A percentile compares a stretch with the other conserved stretches of the same genome.
Conservation (phyloP, 2,888 invertebrate species). For the Trichacis sp. region DNA sequence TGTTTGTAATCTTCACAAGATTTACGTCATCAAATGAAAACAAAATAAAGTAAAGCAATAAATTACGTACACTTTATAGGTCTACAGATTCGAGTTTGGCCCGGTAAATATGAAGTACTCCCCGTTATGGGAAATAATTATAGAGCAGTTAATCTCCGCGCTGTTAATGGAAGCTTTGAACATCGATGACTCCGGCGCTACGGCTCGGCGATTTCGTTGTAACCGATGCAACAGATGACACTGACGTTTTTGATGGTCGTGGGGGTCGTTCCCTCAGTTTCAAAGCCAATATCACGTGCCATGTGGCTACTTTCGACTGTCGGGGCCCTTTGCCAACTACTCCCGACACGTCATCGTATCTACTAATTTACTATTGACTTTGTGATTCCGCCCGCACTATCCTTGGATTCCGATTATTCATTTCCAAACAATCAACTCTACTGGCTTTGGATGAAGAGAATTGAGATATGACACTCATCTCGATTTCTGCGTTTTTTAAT, state of each 20-base stretch:
- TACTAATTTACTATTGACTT: conserved; percentile 29
- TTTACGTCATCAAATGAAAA: conserved; percentile 5
- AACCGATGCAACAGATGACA: conserved; percentile 45
- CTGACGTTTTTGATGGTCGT: conserved; percentile 30
- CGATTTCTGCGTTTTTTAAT: not conserved
- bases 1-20: not conserved
- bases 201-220: conserved; percentile 24
- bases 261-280: conserved; percentile 37
- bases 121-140: conserved; percentile 36
- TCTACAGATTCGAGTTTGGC: conserved; percentile 21
- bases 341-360: conserved; percentile 36
- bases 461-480: too few species aligned
- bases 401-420: not conserved
- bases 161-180: conserved; percentile 13
- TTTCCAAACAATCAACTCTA: not conserved
- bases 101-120: conserved; percentile 25
- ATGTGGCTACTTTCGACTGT: conserved; percentile 23
- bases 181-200: conserved; percentile 36
- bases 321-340: conserved; percentile 25
- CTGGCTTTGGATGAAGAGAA: not conserved
- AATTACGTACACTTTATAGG: conserved; percentile 38
- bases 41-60: conserved; percentile 27
- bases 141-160: conserved; percentile 37
- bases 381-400: conserved; percentile 22
- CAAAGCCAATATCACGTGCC: conserved; percentile 13